Percentiles rank a stretch among this genome's conserved stretches.
phyloP scores from a whole-genome alignment of 1,140 invertebrate genomes.

The Drosophila bifasciata region DNA sequence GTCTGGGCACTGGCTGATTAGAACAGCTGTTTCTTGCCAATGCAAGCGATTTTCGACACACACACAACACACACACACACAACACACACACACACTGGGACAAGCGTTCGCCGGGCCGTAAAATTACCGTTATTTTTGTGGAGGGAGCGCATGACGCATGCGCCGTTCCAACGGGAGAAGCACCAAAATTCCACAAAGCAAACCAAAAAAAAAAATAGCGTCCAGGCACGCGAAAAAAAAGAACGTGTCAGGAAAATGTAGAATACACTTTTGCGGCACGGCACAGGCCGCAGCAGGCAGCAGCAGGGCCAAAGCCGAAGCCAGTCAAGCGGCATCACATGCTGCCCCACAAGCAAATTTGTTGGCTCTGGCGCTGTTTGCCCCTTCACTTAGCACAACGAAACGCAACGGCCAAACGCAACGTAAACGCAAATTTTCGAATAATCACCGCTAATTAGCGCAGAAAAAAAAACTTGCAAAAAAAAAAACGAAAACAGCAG shows the following conservation, averaged over 20 bases:
- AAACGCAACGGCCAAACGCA: constrained; percentile 1
- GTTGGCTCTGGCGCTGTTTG: constrained; percentile 7
- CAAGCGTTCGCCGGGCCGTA: constrained; percentile 26
- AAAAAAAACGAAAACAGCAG: background rate
- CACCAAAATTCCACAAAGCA: constrained; percentile 28
- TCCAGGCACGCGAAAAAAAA: constrained; percentile 16
- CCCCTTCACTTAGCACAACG: constrained; percentile 42
- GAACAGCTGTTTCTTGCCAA: constrained; percentile 59
- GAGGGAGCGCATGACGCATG: constrained; percentile 27
- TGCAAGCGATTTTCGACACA: constrained; percentile 17
- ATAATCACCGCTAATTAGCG: constrained; percentile 50
- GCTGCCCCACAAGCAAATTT: constrained; percentile 19
- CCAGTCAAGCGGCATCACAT: constrained; percentile 30
- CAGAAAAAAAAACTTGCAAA: constrained; percentile 1
- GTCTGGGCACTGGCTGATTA: constrained; percentile 5
- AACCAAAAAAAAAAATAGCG: constrained; percentile 18
- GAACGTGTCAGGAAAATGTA: constrained; percentile 6
- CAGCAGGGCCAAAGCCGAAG: constrained; percentile 5
- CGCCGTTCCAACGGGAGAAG: constrained; percentile 23
- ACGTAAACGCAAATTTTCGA: constrained; percentile 15
- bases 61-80: constrained; percentile 9
- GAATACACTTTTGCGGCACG: background rate
- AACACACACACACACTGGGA: background rate
- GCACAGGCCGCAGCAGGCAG: constrained; percentile 7
- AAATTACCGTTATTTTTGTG: constrained; percentile 29